Conservation (phyloP, 2,797 vertebrate species). For the Syngnathus acus region DNA sequence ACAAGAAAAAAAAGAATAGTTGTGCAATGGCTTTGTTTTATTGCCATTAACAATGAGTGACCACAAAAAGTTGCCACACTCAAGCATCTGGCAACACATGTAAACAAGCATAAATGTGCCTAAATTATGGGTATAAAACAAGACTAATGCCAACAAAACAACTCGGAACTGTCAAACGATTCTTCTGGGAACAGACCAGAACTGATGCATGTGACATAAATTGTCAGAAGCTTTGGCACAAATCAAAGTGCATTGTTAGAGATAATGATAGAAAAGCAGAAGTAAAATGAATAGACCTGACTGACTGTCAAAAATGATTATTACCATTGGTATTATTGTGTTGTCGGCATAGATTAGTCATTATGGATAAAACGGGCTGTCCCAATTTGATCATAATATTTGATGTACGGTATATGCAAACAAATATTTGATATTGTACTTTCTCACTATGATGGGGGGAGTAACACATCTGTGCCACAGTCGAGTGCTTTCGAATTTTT, state of each 20-base stretch:
- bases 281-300: background rate
- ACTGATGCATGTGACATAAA: background rate
- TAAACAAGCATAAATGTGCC: background rate
- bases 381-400: background rate
- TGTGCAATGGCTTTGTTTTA: background rate
- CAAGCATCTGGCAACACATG: background rate
- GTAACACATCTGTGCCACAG: too few species aligned
- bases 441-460: too few species aligned
- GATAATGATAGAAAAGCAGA: background rate
- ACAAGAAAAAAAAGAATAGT: background rate
- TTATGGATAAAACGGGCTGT: background rate
- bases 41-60: background rate
- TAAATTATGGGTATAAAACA: background rate
- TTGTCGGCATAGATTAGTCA: background rate
- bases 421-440: background rate
- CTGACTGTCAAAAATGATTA: background rate
- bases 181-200: background rate
- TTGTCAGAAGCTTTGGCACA: background rate
- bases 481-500: too few species aligned
- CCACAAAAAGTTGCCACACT: background rate
- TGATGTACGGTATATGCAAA: background rate
- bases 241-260: background rate
- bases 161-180: background rate
- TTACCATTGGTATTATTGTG: background rate
- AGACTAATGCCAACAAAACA: background rate